phyloP scores from a whole-genome alignment of 2,113 vertebrate species.

The Tautogolabrus adspersus region DNA sequence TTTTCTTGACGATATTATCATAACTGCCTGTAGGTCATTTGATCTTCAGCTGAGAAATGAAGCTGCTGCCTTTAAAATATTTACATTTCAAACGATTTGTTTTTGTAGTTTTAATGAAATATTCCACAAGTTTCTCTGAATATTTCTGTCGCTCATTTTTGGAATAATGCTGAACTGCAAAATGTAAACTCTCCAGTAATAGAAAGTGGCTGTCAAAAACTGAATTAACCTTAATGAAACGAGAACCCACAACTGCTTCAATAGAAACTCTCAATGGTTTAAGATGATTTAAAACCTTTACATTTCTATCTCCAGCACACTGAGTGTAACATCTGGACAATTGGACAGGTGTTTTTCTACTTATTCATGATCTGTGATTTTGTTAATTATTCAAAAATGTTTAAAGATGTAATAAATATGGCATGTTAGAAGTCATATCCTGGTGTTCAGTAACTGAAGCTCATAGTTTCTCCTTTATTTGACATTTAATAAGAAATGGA shows the following conservation, averaged over 20 bases:
- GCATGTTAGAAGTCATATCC: too few species aligned
- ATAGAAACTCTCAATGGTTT: too few species aligned
- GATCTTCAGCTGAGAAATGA: neutral
- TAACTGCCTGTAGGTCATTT: slow-evolving; percentile 15
- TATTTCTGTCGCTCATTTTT: neutral
- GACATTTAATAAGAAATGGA: neutral
- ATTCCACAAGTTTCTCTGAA: neutral
- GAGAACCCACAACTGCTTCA: too few species aligned
- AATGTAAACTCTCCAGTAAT: neutral
- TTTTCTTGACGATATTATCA: neutral
- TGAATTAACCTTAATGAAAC: too few species aligned
- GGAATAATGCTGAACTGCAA: neutral
- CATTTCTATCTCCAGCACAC: too few species aligned
- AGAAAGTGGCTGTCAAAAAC: too few species aligned
- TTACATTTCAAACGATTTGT: neutral
- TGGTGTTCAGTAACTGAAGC: neutral
- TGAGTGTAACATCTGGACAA: neutral
- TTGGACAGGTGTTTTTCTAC: neutral
- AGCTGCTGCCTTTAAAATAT: neutral
- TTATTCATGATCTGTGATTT: neutral
- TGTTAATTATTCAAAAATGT: neutral
- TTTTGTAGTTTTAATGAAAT: neutral
- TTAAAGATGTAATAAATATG: too few species aligned
- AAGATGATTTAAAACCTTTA: too few species aligned
- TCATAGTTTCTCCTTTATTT: neutral